Percentiles rank a stretch among this genome's conserved stretches.
These are phyloP conservation scores for Sericinus montela DNA, from an alignment of 2,888 invertebrate species.

Conservation along the genomic window DNA sequence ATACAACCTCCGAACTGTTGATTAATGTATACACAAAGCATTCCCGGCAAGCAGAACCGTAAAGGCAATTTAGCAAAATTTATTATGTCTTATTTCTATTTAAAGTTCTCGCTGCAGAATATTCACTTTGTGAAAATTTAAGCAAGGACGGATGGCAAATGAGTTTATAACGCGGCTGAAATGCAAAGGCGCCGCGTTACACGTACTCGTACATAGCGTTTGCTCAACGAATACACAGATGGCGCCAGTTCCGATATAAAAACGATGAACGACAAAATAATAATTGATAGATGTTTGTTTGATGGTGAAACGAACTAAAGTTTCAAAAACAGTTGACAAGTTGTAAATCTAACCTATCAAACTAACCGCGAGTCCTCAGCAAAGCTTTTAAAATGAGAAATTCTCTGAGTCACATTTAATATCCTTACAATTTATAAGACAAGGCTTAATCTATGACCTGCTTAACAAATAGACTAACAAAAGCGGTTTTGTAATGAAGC, in stretches of 20 bases:
- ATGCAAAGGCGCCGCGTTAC: slow-evolving; percentile 34
- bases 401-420: too few relatives aligned
- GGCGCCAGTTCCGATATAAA: neutral
- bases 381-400: too few relatives aligned
- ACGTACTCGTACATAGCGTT: neutral
- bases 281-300: neutral
- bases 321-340: too few relatives aligned
- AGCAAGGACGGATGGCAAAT: slow-evolving; percentile 15
- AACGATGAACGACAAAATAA: neutral
- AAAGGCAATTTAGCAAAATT: slow-evolving; percentile 26
- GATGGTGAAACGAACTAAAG: too few relatives aligned
- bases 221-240: neutral
- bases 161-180: slow-evolving; percentile 52
- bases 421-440: neutral
- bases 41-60: slow-evolving; percentile 11
- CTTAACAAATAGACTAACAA: slow-evolving; percentile 9
- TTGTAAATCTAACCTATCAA: too few relatives aligned
- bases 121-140: slow-evolving; percentile 41
- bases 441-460: neutral
- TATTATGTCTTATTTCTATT: slow-evolving; percentile 38
- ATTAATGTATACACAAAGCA: slow-evolving; percentile 18
- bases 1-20: slow-evolving; percentile 19
- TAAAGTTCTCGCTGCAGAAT: slow-evolving; percentile 36
- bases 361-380: too few relatives aligned
- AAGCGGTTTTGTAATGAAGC: slow-evolving; percentile 12